These are phyloP conservation scores for Formica aserva DNA, from an alignment of 2,888 invertebrate genomes.

Conservation along the genomic window DNA sequence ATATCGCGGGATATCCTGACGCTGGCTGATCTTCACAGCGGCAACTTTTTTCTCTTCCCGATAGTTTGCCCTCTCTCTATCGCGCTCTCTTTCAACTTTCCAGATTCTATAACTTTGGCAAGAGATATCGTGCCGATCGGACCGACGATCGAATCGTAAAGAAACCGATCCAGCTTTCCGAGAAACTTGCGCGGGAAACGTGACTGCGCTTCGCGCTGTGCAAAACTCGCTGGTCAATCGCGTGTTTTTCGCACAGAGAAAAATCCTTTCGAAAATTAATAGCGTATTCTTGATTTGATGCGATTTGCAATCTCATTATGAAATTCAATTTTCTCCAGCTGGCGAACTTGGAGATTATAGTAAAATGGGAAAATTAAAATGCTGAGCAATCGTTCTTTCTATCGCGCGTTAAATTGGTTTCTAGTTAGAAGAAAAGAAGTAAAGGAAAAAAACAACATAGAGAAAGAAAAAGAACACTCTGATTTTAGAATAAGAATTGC, in stretches of 20 bases:
- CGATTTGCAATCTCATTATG: constrained; percentile 9
- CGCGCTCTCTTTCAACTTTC: constrained; percentile 13
- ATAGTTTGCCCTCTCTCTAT: constrained; percentile 28
- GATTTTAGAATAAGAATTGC: not conserved
- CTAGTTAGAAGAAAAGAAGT: not conserved
- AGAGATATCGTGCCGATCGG: constrained; percentile 39
- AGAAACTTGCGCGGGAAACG: constrained; percentile 35
- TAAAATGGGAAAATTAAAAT: not conserved
- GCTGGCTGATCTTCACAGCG: constrained; percentile 17
- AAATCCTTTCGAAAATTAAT: constrained; percentile 29
- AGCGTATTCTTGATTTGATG: constrained; percentile 19
- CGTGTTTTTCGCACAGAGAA: constrained; percentile 10
- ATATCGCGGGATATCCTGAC: constrained; percentile 19
- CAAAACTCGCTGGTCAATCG: constrained; percentile 32
- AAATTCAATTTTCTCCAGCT: not conserved
- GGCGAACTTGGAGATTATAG: not conserved
- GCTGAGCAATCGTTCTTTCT: not conserved
- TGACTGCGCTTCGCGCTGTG: constrained; percentile 23
- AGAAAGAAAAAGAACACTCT: not conserved
- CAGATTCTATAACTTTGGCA: constrained; percentile 40
- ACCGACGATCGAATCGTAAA: constrained; percentile 39
- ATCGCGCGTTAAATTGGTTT: constrained; percentile 3
- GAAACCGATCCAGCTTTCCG: constrained; percentile 25
- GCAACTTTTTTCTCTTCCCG: constrained; percentile 40
- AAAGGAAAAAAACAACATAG: not conserved